A percentile compares a stretch with the other conserved stretches of the same genome.
Evolutionary conservation across 2,888 invertebrate species (phyloP).

Genomic region (Vandiemenella viatica): DNA sequence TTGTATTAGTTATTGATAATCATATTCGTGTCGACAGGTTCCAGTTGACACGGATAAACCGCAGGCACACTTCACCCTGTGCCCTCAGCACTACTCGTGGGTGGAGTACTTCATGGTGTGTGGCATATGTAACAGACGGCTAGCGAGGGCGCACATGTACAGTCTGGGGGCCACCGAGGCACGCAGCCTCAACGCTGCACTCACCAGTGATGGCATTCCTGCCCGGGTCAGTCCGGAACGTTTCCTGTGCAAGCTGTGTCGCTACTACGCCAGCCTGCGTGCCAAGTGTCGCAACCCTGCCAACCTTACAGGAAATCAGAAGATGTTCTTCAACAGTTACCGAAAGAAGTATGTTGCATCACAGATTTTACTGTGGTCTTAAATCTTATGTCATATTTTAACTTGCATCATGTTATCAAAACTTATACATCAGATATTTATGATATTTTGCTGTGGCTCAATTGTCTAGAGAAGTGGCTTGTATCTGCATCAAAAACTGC

Average conservation of each 20-base stretch:
- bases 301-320: conserved; percentile 29
- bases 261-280: conserved; percentile 58
- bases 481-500: too few relatives aligned
- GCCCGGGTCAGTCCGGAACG: conserved; percentile 50
- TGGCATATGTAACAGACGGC: conserved; percentile 56
- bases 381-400: too few relatives aligned
- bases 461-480: too few relatives aligned
- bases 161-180: conserved; percentile 38
- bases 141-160: conserved; percentile 61
- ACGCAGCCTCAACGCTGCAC: conserved; percentile 33
- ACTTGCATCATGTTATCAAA: too few relatives aligned
- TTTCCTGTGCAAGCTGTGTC: conserved; percentile 67
- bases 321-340: conserved; percentile 42
- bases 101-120: conserved; percentile 62
- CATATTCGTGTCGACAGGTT: conserved; percentile 25
- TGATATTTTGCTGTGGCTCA: too few relatives aligned
- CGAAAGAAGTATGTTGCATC: conserved; percentile 41
- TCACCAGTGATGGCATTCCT: conserved; percentile 49
- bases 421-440: too few relatives aligned
- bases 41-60: conserved; percentile 30
- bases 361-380: not conserved
- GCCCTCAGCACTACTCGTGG: conserved; percentile 50
- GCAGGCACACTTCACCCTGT: conserved; percentile 40
- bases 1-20: too few relatives aligned
- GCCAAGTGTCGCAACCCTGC: conserved; percentile 37